Evolutionary conservation across 2,888 invertebrate genomes (phyloP), one percentile per base, ranked within the genome.

Genomic region (Theodoxus fluviatilis): DNA sequence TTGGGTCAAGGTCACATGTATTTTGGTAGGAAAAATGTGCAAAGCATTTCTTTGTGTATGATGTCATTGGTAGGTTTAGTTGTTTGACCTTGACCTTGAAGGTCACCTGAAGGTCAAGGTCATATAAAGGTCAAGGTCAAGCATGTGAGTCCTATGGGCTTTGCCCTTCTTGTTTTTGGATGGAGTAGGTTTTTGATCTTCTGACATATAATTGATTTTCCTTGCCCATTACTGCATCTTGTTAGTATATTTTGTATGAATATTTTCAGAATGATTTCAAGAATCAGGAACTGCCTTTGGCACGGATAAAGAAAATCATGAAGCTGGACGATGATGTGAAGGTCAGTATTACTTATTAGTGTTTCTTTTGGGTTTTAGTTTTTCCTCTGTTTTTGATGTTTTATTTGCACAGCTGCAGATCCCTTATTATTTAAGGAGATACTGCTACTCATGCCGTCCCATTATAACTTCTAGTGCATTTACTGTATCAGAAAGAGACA

Each of bases 221-320:
- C n/a, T n/a, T n/a, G n/a, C n/a, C n/a, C n/a, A n/a, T n/a, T n/a
- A n/a, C n/a, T n/a, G n/a, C n/a, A n/a, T n/a, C n/a, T n/a, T n/a
- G n/a, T n/a, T n/a, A n/a, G n/a, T n/a, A 6, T 47, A 33, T 12
- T 6, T 67, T 22, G 25, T 12, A 43, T 49, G 15, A 4, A 43
- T 68, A 67, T 49, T 75, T 79, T 59, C 73, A 84, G 83, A 79
- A 81, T 76, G 80, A 81, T 67, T 92, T 96, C 81, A 94, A 95
- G 88, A 94, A 94, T 75, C 97, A 96, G 89, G 94, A 95, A 3
- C 88, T 99, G 31, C 99, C 98, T 0, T 87, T 99, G 78, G 98
- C 98, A 0, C 91, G 98, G 77, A 98, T 99, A 75, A 99, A 99
- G 88, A 98, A 98, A 88, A 99, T 99, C 52, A 99, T 99, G 99